Evolutionary conservation across 2,797 vertebrate genomes (phyloP), one percentile per base, ranked within the genome.

Genomic region (Kryptolebias ocellatus): DNA sequence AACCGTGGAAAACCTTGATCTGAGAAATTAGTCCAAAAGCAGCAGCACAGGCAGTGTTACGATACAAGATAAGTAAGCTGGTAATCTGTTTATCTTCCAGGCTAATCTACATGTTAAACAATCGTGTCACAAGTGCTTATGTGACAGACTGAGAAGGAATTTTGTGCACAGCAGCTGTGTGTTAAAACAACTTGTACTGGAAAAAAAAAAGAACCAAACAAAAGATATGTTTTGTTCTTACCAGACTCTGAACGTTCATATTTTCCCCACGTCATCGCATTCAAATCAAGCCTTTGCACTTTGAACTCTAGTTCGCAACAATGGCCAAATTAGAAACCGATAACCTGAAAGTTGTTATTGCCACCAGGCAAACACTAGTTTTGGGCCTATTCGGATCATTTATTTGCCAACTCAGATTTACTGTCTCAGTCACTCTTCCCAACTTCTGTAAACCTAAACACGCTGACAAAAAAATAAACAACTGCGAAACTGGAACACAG

Each of bases 71-170:
- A 78, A 71, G 59, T 49, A 81, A 79, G 29, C 64, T 46, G 28
- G 31, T 76, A 84, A 79, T 82, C 74, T 44, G 46, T 68, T 60
- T 75, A 54, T 63, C 51, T 59, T 1, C 0, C 49, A n/a, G 7
- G 47, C 46, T 83, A 71, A 86, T 78, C 71, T 67, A 52, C 61
- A 77, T 46, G 61, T 37, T 80, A 86, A 53, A 47, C 59, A 58
- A 70, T 72, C 86, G 83, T 84, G 56, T 73, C 56, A 53, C 28
- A 56, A 62, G 20, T 24, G 20, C 20, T 47, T 44, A 45, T 6
- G 27, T 53, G 50, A 69, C 31, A 34, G 7, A 34, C 45, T 51
- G 31, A 70, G 53, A 37, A 10, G 20, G 9, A 4, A 53, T 53
- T 76, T 71, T 49, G 42, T 67, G 29, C 20, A 11, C 6, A 50